Percentiles rank a stretch among this genome's conserved stretches.
phyloP scores from a whole-genome alignment of 1,140 invertebrate genomes.

The Babylonia areolata region DNA sequence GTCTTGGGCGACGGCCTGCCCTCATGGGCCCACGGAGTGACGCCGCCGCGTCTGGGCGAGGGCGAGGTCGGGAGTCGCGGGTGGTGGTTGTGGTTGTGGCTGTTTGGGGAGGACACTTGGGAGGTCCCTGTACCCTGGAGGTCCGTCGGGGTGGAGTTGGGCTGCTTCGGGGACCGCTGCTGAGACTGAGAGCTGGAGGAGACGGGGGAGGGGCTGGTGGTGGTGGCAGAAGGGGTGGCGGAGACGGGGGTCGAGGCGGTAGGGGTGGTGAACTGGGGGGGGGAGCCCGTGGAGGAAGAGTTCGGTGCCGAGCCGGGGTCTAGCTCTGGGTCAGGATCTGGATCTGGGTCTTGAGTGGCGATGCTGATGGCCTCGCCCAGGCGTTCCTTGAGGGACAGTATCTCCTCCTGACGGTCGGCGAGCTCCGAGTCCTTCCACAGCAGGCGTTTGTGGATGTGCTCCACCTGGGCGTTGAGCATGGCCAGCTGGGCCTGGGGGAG shows the following conservation, averaged over 20 bases:
- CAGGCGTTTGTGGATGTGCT: conserved; percentile 40
- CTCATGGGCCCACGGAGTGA: neutral
- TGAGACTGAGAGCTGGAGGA: neutral
- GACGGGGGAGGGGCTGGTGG: too few species aligned
- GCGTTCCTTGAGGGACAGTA: neutral
- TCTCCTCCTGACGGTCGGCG: neutral
- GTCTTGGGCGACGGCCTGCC: neutral
- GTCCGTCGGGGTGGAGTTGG: neutral
- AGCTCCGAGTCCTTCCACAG: conserved; percentile 41
- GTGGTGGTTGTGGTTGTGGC: neutral
- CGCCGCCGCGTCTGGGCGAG: neutral
- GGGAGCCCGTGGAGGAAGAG: too few species aligned
- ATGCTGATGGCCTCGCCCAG: neutral
- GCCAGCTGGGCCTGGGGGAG: conserved; percentile 28
- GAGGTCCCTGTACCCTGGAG: neutral
- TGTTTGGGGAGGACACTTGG: too few species aligned
- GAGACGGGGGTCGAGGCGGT: too few species aligned
- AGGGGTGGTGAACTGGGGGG: too few species aligned
- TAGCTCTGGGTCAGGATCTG: too few species aligned
- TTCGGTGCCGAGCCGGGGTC: neutral
- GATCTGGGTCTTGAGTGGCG: too few species aligned
- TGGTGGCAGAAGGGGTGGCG: neutral
- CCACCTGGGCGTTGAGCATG: conserved; percentile 36
- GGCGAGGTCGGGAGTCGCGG: neutral
- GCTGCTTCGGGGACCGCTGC: neutral